These are phyloP conservation scores for Stenodema calcarata DNA, from an alignment of 2,888 invertebrate genomes.

Conservation along the genomic window DNA sequence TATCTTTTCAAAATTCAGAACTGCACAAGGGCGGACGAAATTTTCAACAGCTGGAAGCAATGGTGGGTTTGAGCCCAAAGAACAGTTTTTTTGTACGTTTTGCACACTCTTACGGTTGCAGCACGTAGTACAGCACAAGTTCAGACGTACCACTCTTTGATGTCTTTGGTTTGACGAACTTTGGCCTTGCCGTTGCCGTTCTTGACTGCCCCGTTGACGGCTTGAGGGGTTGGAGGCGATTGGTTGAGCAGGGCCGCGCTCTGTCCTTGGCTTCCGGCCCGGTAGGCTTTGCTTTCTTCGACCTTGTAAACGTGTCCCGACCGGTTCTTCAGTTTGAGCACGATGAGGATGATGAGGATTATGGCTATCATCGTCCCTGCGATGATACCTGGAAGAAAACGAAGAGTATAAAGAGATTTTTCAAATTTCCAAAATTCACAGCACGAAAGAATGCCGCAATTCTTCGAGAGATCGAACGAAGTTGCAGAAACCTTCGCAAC, in stretches of 20 bases:
- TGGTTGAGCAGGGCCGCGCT: slow-evolving; percentile 74
- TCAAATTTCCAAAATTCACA: too few species aligned
- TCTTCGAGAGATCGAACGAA: too few species aligned
- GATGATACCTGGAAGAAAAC: slow-evolving; percentile 62
- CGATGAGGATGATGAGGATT: slow-evolving; percentile 86
- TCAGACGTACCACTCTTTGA: slow-evolving; percentile 97
- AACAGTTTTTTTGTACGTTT: neutral
- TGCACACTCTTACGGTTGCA: neutral
- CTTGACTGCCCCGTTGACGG: slow-evolving; percentile 63
- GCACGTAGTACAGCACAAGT: neutral
- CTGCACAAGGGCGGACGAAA: neutral
- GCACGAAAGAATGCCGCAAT: too few species aligned
- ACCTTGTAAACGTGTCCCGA: slow-evolving; percentile 92
- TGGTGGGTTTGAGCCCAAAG: neutral
- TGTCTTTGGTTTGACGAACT: slow-evolving; percentile 80
- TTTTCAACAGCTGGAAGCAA: slow-evolving; percentile 19
- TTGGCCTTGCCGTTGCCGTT: slow-evolving; percentile 65
- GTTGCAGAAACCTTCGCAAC: too few species aligned
- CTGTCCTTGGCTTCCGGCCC: slow-evolving; percentile 75
- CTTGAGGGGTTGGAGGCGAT: slow-evolving; percentile 61
- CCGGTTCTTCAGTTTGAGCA: slow-evolving; percentile 84
- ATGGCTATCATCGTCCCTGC: slow-evolving; percentile 90
- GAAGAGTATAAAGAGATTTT: neutral
- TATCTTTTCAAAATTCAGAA: neutral
- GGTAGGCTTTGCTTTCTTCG: slow-evolving; percentile 81